Base-by-base conservation (phyloP, 1,140 invertebrate genomes). In the Pararge aegeria region DNA sequence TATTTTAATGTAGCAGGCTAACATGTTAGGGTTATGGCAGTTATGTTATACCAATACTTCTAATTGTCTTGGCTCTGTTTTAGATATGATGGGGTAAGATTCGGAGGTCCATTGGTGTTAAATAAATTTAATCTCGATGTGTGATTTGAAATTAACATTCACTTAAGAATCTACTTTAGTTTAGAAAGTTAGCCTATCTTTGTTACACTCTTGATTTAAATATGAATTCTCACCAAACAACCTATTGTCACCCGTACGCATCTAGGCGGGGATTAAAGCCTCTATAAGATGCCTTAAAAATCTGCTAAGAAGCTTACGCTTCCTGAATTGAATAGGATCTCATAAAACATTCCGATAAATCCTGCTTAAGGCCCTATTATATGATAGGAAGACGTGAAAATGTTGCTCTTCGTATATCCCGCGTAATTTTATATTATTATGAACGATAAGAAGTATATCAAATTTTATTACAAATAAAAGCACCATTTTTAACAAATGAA, bases 231-330 rank as follows among this genome's bases (percentile, higher is more conserved):
- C 38, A n/a, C n/a, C 12, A n/a, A 44, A 66, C 59, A 66, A 73
- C 66, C 54, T 71, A 73, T 72, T 74, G 61, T 73, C 58, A 51
- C 64, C 70, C 70, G 15, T 18, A n/a, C 10, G 44, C 20, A 67
- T 63, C 66, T 55, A 69, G 55, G 63, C 59, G 62, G 30, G 61
- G 75, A 80, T 83, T 78, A 80, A 77, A 77, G 46, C 69, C 64
- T 78, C 79, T 69, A 72, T 71, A 77, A 75, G 73, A 78, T 71
- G 70, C 66, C 70, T 68, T 74, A 72, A 75, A 64, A 84, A 82
- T 80, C 77, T 81, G 73, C 62, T 80, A 79, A 77, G 78, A 78
- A 68, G 80, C 73, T 81, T 83, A 78, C 66, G 65, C 71, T 63
- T 72, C 64, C 70, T 57, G 54, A 72, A 71, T 75, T 82, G 66